These are phyloP conservation scores for Nomada lathburiana DNA, from an alignment of 2,888 invertebrate species.

Conservation along the genomic window DNA sequence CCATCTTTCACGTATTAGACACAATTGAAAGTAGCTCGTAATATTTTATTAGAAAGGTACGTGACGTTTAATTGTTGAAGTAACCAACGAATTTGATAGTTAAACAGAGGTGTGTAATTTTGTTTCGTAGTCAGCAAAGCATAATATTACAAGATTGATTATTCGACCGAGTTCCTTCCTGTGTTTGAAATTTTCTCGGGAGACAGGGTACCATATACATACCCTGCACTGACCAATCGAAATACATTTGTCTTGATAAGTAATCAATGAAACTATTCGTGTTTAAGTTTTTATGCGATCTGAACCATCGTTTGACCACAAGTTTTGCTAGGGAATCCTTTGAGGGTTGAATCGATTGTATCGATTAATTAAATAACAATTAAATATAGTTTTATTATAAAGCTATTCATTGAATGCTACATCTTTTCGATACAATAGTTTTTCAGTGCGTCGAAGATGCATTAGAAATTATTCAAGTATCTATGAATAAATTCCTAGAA, in stretches of 20 bases:
- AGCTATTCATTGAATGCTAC: background rate
- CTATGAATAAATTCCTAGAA: constrained; percentile 7
- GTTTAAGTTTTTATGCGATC: constrained; percentile 1
- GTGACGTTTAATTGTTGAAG: constrained; percentile 15
- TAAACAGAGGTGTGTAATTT: constrained; percentile 25
- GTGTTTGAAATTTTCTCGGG: constrained; percentile 21
- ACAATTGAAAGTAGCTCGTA: constrained; percentile 3
- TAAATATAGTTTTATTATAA: background rate
- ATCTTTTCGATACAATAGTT: background rate
- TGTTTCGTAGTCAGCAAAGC: constrained; percentile 49
- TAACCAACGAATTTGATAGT: constrained; percentile 15
- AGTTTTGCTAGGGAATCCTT: constrained; percentile 2
- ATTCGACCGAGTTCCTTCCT: constrained; percentile 49
- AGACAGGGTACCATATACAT: constrained; percentile 64
- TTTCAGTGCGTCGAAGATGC: background rate
- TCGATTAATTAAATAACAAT: background rate
- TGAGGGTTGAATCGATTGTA: background rate
- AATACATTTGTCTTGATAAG: constrained; percentile 28
- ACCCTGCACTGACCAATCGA: constrained; percentile 44
- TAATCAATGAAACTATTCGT: constrained; percentile 6
- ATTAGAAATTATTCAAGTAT: background rate
- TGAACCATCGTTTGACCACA: constrained; percentile 6
- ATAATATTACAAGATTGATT: constrained; percentile 54
- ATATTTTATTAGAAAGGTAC: constrained; percentile 10
- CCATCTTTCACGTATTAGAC: constrained; percentile 25